Evolutionary conservation across 2,797 vertebrate genomes (phyloP).

Genomic region (Zenarchopterus dispar): DNA sequence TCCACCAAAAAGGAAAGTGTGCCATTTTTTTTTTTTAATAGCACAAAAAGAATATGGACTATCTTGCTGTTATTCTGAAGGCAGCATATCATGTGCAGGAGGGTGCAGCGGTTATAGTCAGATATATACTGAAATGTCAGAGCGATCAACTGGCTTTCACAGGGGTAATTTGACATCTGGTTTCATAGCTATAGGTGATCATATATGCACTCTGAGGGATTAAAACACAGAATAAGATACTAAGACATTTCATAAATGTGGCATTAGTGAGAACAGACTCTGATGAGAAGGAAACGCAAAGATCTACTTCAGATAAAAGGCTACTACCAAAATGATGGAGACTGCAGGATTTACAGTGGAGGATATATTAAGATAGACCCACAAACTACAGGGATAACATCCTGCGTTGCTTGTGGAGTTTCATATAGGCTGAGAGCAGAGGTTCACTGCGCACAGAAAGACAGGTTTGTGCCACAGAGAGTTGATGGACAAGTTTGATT

Average conservation of each 20-base stretch:
- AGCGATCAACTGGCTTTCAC: constrained; percentile 53
- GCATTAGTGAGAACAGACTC: constrained; percentile 20
- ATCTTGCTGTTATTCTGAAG: constrained; percentile 37
- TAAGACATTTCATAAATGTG: constrained; percentile 36
- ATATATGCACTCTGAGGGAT: constrained; percentile 10
- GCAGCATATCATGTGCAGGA: constrained; percentile 40
- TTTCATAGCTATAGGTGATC: constrained; percentile 33
- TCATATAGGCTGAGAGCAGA: constrained; percentile 11
- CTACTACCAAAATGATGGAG: constrained; percentile 14
- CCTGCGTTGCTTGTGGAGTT: constrained; percentile 3
- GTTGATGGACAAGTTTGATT: constrained; percentile 73
- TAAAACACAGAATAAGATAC: constrained; percentile 12
- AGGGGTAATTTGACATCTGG: constrained; percentile 52
- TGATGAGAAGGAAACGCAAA: constrained; percentile 21
- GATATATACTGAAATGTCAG: constrained; percentile 60
- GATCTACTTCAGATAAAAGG: constrained; percentile 15
- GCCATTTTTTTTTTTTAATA: constrained; percentile 32
- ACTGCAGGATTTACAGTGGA: constrained; percentile 19
- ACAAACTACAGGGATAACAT: constrained; percentile 14
- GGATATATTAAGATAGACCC: constrained; percentile 40
- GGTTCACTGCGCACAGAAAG: constrained; percentile 54
- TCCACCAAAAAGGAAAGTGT: not conserved
- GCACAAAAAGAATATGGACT: constrained; percentile 12
- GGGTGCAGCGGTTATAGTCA: constrained; percentile 14
- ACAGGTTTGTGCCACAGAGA: constrained; percentile 70